Conservation (phyloP, 2,113 vertebrate genomes). For the Myotis lucifugus region DNA sequence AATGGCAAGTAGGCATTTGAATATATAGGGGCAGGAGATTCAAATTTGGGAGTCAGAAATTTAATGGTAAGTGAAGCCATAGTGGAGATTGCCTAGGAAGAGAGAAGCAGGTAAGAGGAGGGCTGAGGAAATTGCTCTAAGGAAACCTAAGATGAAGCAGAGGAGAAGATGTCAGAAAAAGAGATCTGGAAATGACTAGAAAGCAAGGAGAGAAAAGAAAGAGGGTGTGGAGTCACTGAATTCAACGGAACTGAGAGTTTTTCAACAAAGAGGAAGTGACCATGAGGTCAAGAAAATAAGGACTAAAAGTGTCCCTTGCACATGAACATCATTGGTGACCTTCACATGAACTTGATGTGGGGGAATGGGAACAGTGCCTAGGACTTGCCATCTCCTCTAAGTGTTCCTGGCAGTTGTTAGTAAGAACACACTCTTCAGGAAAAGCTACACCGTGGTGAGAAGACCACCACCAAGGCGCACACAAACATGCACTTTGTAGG, state of each 20-base stretch:
- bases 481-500: neutral
- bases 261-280: neutral
- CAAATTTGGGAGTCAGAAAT: neutral
- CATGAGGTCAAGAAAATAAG: neutral
- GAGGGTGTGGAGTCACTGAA: neutral
- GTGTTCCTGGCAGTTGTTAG: neutral
- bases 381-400: neutral
- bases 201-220: neutral
- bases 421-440: neutral
- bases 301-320: neutral
- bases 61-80: neutral
- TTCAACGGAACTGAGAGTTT: neutral
- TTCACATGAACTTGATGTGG: neutral
- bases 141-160: neutral
- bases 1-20: neutral
- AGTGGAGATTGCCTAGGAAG: neutral
- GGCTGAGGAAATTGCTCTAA: neutral
- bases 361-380: neutral
- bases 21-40: neutral
- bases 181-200: neutral
- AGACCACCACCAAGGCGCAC: neutral
- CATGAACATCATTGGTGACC: neutral
- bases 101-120: neutral
- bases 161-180: constrained; percentile 19
- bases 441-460: neutral